These are phyloP conservation scores for Hippocampus mohnikei DNA, from an alignment of 2,113 vertebrate species.

Conservation along the genomic window DNA sequence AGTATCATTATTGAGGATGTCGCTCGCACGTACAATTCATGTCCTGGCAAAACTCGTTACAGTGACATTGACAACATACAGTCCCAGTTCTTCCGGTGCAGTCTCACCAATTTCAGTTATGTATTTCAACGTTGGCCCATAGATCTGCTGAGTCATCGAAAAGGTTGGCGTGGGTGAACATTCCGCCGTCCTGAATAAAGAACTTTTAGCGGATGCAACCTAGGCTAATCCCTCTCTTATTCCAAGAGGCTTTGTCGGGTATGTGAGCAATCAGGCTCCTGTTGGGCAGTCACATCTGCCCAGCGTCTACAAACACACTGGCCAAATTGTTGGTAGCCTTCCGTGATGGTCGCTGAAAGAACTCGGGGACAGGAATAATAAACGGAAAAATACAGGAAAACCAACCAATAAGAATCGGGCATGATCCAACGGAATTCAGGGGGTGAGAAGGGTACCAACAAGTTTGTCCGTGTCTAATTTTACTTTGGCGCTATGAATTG, in stretches of 20 bases:
- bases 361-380: not conserved
- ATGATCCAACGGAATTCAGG: not conserved
- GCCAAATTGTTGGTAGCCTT: not conserved
- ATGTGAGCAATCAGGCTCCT: constrained; percentile 60
- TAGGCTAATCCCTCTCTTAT: constrained; percentile 62
- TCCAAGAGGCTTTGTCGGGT: constrained; percentile 65
- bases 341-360: not conserved
- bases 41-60: not conserved
- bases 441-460: no score
- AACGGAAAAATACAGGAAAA: not conserved
- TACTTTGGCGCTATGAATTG: constrained; percentile 20
- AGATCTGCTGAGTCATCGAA: constrained; percentile 36
- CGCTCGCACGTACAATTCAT: not conserved
- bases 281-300: constrained; percentile 41
- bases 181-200: constrained; percentile 60
- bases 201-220: constrained; percentile 44
- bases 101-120: constrained; percentile 18
- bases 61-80: not conserved
- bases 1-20: not conserved
- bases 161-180: constrained; percentile 42
- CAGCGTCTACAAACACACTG: constrained; percentile 19
- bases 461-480: not conserved
- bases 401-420: not conserved
- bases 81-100: not conserved
- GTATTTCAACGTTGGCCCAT: constrained; percentile 26